Percentiles rank a stretch among this genome's conserved stretches.
Evolutionary conservation across 53 echinoderm and acorn worm species (phyloP).

Genomic region (Hippasteria phrygiana): DNA sequence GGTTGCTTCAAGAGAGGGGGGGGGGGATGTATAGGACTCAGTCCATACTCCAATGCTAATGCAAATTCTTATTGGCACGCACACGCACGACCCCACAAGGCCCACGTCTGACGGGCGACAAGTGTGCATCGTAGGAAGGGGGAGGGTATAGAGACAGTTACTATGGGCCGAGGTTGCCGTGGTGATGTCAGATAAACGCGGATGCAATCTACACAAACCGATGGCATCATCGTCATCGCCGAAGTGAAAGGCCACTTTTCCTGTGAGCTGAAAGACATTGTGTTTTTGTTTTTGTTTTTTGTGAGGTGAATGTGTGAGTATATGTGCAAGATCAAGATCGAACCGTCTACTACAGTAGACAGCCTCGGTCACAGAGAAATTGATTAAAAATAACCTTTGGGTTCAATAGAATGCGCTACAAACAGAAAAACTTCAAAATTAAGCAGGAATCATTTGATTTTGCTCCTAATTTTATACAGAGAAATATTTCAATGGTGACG

Average conservation of each 20-base stretch:
- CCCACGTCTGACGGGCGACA: background rate
- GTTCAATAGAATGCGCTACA: background rate
- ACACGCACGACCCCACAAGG: constrained; percentile 9
- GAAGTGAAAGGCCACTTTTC: constrained; percentile 6
- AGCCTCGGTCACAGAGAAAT: too few relatives aligned
- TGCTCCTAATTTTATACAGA: too few relatives aligned
- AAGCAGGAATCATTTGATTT: too few relatives aligned
- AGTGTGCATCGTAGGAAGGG: constrained; percentile 14
- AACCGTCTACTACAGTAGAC: too few relatives aligned
- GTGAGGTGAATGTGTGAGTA: too few relatives aligned
- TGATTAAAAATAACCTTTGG: background rate
- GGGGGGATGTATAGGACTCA: too few relatives aligned
- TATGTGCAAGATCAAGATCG: too few relatives aligned
- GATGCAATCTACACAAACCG: constrained; percentile 27
- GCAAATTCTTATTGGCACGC: constrained; percentile 29
- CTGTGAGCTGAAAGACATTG: background rate
- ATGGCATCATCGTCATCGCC: constrained; percentile 7
- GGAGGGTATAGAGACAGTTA: constrained; percentile 28
- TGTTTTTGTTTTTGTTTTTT: background rate
- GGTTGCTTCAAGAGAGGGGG: background rate
- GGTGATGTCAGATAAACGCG: constrained; percentile 32
- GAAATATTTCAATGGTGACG: too few relatives aligned
- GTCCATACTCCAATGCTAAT: background rate
- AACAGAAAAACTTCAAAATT: background rate
- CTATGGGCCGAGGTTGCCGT: constrained; percentile 57